Evolutionary conservation across 2,888 invertebrate genomes (phyloP).

Genomic region (Baccha elongata): DNA sequence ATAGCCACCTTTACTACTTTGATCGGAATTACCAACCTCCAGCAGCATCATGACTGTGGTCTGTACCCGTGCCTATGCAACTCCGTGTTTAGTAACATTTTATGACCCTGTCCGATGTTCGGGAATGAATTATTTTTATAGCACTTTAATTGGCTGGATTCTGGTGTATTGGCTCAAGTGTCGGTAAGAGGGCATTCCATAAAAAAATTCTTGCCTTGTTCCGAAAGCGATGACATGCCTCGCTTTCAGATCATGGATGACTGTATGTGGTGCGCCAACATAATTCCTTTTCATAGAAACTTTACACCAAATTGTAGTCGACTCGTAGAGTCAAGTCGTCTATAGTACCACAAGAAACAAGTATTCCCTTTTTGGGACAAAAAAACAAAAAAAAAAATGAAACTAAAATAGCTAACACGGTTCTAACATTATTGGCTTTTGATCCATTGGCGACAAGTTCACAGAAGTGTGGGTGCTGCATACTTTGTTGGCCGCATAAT

Average conservation of each 20-base stretch:
- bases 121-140: conserved; percentile 71
- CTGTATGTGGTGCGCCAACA: conserved; percentile 46
- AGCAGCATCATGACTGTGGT: no score
- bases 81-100: conserved; percentile 24
- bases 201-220: conserved; percentile 39
- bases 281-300: conserved; percentile 43
- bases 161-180: conserved; percentile 34
- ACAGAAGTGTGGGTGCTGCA: conserved; percentile 60
- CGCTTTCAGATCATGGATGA: conserved; percentile 30
- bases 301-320: conserved; percentile 51
- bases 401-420: conserved; percentile 16
- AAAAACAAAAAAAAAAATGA: no score
- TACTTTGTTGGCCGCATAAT: conserved; percentile 10
- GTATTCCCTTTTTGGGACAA: conserved; percentile 58
- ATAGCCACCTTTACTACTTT: conserved; percentile 50
- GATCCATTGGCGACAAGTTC: conserved; percentile 63
- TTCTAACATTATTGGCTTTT: conserved; percentile 42
- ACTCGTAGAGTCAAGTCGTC: background rate
- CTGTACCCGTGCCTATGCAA: conserved; percentile 21
- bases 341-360: conserved; percentile 34
- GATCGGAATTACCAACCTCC: conserved; percentile 19
- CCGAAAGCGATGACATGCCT: conserved; percentile 47
- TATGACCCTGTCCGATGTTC: conserved; percentile 59
- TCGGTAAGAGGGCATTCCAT: conserved; percentile 56
- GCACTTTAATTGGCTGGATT: conserved; percentile 65